Conservation (phyloP, 2,797 vertebrate genomes). For the Onychomys leucogaster region DNA sequence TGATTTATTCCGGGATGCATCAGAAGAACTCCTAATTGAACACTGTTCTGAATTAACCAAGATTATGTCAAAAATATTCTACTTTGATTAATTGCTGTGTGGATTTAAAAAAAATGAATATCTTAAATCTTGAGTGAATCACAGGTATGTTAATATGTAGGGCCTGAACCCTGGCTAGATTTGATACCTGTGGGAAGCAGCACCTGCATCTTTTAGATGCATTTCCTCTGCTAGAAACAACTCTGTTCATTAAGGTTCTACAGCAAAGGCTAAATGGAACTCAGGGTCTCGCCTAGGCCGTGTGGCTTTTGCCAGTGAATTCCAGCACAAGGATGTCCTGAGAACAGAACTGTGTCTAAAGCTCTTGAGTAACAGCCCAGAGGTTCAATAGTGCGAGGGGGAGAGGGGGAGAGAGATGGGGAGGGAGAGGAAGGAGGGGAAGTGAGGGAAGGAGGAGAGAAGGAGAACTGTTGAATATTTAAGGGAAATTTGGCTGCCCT, state of each 20-base stretch:
- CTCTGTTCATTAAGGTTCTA: conserved; percentile 35
- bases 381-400: conserved; percentile 27
- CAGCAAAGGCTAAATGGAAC: conserved; percentile 2
- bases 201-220: conserved; percentile 16
- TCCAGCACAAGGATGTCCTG: conserved; percentile 73
- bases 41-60: conserved; percentile 46
- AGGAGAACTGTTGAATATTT: conserved; percentile 68
- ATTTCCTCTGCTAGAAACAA: conserved; percentile 9
- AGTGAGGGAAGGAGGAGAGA: neutral
- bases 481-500: conserved; percentile 84
- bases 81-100: conserved; percentile 5
- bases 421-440: neutral
- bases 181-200: neutral
- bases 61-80: neutral
- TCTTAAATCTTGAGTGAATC: conserved; percentile 25
- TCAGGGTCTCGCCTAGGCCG: conserved; percentile 4
- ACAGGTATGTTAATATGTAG: neutral
- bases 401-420: neutral
- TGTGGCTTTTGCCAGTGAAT: conserved; percentile 59
- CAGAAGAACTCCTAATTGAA: conserved; percentile 12
- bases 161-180: neutral
- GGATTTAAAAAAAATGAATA: conserved; percentile 4
- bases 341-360: conserved; percentile 59
- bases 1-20: conserved; percentile 15
- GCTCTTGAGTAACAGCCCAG: conserved; percentile 73